Evolutionary conservation across 2,888 invertebrate species (phyloP).

Genomic region (Globia sparganii): DNA sequence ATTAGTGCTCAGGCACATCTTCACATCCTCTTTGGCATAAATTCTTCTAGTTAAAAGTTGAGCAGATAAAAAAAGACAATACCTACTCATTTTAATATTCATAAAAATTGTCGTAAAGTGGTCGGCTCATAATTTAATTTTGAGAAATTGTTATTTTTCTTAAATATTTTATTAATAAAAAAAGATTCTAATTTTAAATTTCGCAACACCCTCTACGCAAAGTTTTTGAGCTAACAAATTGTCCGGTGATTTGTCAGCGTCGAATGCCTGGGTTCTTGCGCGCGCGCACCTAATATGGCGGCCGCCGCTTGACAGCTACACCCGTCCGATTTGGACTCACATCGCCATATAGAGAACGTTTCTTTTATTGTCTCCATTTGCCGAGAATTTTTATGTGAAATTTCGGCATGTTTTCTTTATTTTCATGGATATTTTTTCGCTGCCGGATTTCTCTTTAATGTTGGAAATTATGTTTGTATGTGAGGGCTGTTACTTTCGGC

Average conservation of each 20-base stretch:
- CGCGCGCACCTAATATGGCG: constrained; percentile 84
- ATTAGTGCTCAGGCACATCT: constrained; percentile 52
- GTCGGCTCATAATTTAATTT: not conserved
- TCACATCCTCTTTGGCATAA: constrained; percentile 32
- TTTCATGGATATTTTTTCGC: constrained; percentile 54
- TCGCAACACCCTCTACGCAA: constrained; percentile 70
- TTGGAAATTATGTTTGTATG: constrained; percentile 58
- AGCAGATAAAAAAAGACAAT: constrained; percentile 13
- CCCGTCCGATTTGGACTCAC: constrained; percentile 75
- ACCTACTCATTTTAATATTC: constrained; percentile 11
- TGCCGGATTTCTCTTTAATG: constrained; percentile 56
- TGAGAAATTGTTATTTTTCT: not conserved
- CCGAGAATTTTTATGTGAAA: constrained; percentile 71
- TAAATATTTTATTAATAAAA: not conserved
- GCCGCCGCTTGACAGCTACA: constrained; percentile 77
- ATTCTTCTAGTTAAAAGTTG: constrained; percentile 42
- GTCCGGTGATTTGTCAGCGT: constrained; percentile 88
- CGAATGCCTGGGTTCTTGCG: constrained; percentile 83
- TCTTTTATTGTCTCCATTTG: constrained; percentile 82
- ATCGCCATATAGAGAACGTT: constrained; percentile 77
- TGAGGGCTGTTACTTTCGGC: constrained; percentile 36
- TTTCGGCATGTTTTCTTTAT: constrained; percentile 68
- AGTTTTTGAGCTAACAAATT: constrained; percentile 83
- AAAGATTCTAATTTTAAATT: constrained; percentile 35
- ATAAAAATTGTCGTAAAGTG: not conserved